phyloP scores from a whole-genome alignment of 2,888 invertebrate genomes.

The Heliconius ethilla region DNA sequence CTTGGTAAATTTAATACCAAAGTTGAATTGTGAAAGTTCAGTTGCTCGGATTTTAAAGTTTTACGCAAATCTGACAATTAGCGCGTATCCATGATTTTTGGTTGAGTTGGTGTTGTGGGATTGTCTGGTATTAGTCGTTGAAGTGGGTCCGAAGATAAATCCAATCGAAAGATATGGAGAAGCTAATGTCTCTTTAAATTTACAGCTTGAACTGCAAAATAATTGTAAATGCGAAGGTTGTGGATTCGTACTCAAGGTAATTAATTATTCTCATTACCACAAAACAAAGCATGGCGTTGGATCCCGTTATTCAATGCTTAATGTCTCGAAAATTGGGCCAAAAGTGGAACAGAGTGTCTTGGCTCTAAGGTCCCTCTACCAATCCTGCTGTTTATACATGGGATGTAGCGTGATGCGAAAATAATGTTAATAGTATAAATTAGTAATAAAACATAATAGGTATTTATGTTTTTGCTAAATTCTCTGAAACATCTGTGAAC shows the following conservation, averaged over 20 bases:
- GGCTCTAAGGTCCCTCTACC: background rate
- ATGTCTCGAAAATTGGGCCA: background rate
- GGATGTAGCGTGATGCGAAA: background rate
- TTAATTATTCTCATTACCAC: background rate
- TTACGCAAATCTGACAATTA: constrained; percentile 74
- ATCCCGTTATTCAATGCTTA: background rate
- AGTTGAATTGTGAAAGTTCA: constrained; percentile 78
- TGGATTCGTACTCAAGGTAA: background rate
- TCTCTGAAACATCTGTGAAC: constrained; percentile 21
- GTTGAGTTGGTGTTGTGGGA: constrained; percentile 25
- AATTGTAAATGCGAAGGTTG: background rate
- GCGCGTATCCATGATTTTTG: constrained; percentile 52
- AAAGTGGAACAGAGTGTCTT: background rate
- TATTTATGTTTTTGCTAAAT: background rate
- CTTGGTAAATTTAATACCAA: constrained; percentile 67
- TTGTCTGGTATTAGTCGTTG: background rate
- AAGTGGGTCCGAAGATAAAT: background rate
- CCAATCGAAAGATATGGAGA: background rate
- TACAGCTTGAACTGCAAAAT: background rate
- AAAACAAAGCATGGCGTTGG: background rate
- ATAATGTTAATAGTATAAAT: background rate
- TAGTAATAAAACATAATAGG: background rate
- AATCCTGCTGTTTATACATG: background rate
- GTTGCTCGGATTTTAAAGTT: constrained; percentile 72
- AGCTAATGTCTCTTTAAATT: background rate